Base-by-base conservation (phyloP, 2,113 vertebrate genomes). In the Anguilla rostrata region DNA sequence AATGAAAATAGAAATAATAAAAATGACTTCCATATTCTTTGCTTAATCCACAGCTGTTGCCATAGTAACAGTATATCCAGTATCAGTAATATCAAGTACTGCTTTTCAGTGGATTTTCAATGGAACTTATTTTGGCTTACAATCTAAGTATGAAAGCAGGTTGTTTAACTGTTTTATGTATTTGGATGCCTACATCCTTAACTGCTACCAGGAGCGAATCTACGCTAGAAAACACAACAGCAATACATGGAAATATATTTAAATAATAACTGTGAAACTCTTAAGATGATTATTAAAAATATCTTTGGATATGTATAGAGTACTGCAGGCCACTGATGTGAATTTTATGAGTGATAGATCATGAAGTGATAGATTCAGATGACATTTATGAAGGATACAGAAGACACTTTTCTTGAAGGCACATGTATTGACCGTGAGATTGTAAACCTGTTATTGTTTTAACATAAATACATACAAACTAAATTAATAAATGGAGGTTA, bases 51-150 rank as follows among this genome's bases (percentile, higher is more conserved):
- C 88, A 92, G 94, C 93, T 90, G 95, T 96, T 96, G 93, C 94
- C 94, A 96, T 96, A 94, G 95, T 94, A 96, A 96, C 95, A 94
- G 93, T 95, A 95, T 95, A 93, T 95, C 95, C 95, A 66, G 60
- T 26, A 53, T 53, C 49, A 95, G 94, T 95, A 94, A 95, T 95
- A 95, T 95, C 95, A 95, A 92, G 94, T 93, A 43, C 9, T 84
- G 83, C 93, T 92, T 92, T 84, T 95, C 93, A 94, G 39, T 84
- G 83, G 92, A 84, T 66, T 71, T 83, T 63, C 82, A 39, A 8
- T 18, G n/a, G n/a, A 83, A 83, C 46, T 83, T 83, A 57, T 60
- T 57, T 83, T 14, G 15, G 2, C 14, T 83, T 60, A 18, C 34
- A 84, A 57, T 18, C 93, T 95, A 95, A 94, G 94, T 95, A 95